Base-by-base conservation (phyloP, 2,113 vertebrate species). In the Siniperca knerii region DNA sequence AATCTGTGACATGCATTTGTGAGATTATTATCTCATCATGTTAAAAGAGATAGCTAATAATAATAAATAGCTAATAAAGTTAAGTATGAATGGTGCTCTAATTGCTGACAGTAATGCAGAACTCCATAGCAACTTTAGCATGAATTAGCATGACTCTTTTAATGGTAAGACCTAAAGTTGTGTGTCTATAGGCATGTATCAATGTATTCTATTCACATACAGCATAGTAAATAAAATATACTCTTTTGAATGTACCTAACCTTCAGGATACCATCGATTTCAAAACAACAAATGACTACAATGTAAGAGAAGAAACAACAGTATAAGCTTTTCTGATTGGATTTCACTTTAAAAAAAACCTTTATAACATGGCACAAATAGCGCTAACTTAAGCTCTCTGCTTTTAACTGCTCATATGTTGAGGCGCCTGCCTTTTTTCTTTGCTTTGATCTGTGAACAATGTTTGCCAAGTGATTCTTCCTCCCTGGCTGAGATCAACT, bases 401-500 rank as follows among this genome's bases (percentile, higher is more conserved):
- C 75, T 60, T 68, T 84, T 69, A 72, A 79, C 55, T 55, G 57
- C 72, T 76, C 44, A n/a, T 69, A 75, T 76, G 58, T 71, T 48
- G 61, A 37, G 70, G 82, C 55, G 66, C 46, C 80, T 54, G 48
- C 21, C 29, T 68, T 70, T 35, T 72, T 61, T 21, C 50, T 79
- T 82, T 75, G 48, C 42, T 81, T 79, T 84, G 64, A 86, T 78
- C 46, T 23, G 3, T n/a, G 65, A 87, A 71, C 50, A 33, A 6
- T 71, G 84, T 88, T 87, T 82, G 87, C 79, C 82, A 78, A 80
- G 13, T 66, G 50, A 85, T 57, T 86, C 69, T 87, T 64, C 61
- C 52, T 85, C 71, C 40, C 72, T 71, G 54, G 40, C 68, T 65
- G 69, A 89, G 72, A 83, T 87, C 71, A 79, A 68, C 33, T 67